Percentiles rank a stretch among this genome's conserved stretches.
Conservation (phyloP, 2,113 vertebrate species). For the Trichomycterus rosablanca region DNA sequence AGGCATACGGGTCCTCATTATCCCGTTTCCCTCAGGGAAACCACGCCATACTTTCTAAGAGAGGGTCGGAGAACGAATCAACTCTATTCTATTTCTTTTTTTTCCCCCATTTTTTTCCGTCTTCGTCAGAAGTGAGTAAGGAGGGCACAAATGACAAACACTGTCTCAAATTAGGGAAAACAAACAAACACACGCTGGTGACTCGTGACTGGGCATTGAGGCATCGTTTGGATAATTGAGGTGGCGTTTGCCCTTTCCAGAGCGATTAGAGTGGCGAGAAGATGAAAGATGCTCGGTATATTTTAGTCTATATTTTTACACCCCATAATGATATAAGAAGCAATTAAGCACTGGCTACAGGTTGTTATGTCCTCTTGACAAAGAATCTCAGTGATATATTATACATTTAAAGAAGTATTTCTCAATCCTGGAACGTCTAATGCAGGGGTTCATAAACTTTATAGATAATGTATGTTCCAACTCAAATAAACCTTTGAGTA, state of each 20-base stretch:
- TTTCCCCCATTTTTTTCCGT: constrained; percentile 6
- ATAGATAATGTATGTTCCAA: too few species aligned
- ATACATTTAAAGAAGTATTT: constrained; percentile 36
- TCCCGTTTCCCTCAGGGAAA: constrained; percentile 60
- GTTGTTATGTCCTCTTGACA: constrained; percentile 69
- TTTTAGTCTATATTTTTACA: constrained; percentile 71
- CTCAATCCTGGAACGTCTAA: too few species aligned
- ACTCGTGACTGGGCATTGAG: constrained; percentile 29
- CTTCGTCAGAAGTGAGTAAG: constrained; percentile 18
- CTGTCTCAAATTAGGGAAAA: constrained; percentile 43
- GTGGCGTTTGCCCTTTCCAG: constrained; percentile 52
- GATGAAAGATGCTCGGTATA: constrained; percentile 73
- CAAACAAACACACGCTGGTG: constrained; percentile 34
- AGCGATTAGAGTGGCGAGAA: constrained; percentile 64
- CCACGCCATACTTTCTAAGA: constrained; percentile 49
- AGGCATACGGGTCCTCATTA: constrained; percentile 66
- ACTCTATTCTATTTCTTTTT: constrained; percentile 31
- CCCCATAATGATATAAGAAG: constrained; percentile 67
- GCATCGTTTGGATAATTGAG: constrained; percentile 43
- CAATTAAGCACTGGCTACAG: constrained; percentile 70
- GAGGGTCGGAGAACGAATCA: constrained; percentile 46
- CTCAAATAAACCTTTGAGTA: too few species aligned
- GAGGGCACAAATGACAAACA: constrained; percentile 40
- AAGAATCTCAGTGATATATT: constrained; percentile 62
- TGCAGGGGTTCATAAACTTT: too few species aligned